Percentiles rank a stretch among this genome's conserved stretches.
Conservation (phyloP, 2,797 vertebrate species). For the Agapornis canus region DNA sequence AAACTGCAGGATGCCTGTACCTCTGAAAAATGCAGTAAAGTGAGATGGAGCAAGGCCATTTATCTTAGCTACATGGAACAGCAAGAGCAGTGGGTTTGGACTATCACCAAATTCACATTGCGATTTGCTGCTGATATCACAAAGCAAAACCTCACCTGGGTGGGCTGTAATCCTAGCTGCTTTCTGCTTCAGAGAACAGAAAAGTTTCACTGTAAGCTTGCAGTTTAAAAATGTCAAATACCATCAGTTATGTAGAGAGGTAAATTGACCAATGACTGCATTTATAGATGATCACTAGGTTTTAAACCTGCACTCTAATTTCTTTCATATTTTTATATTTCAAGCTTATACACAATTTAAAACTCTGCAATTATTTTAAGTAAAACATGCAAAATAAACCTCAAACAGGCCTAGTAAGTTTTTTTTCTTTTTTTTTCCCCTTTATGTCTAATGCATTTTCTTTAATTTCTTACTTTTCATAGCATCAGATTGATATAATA, state of each 20-base stretch:
- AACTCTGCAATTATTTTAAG: neutral
- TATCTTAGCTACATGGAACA: accelerated
- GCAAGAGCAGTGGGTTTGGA: accelerated
- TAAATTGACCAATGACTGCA: neutral
- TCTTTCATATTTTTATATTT: neutral
- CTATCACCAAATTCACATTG: neutral
- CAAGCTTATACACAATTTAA: neutral
- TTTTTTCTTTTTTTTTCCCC: neutral
- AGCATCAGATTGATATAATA: slow-evolving; percentile 20
- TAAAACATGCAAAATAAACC: slow-evolving; percentile 14
- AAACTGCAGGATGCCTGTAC: neutral
- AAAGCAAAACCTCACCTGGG: neutral
- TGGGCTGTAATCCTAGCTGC: neutral
- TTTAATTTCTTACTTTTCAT: slow-evolving; percentile 43
- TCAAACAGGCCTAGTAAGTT: neutral
- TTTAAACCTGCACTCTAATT: neutral
- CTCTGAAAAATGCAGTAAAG: neutral
- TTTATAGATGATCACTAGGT: neutral
- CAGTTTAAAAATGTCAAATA: neutral
- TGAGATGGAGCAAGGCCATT: neutral
- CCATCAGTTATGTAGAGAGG: neutral
- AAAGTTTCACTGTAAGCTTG: neutral
- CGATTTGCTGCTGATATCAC: neutral
- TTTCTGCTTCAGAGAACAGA: accelerated
- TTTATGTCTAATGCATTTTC: neutral